phyloP scores from a whole-genome alignment of 2,888 invertebrate genomes.

The Cephus nigrinus region DNA sequence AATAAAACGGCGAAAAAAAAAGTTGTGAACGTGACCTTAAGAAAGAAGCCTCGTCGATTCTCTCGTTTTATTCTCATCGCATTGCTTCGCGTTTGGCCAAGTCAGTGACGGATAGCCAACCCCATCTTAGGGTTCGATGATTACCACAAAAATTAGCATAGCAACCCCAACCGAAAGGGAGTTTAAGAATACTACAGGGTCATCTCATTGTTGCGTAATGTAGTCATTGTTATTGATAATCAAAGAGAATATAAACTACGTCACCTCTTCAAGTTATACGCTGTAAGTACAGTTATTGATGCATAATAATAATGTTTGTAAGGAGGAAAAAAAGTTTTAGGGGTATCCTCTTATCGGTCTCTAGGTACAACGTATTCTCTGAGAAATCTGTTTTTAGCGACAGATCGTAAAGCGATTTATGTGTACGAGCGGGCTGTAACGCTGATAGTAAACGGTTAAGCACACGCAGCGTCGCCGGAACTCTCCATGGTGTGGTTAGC shows the following conservation, averaged over 20 bases:
- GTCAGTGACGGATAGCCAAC: constrained; percentile 23
- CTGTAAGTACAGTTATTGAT: background rate
- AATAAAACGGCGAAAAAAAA: background rate
- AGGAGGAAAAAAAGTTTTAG: background rate
- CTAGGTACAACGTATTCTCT: constrained; percentile 45
- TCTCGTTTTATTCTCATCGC: constrained; percentile 12
- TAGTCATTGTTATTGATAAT: background rate
- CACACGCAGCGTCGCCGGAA: constrained; percentile 33
- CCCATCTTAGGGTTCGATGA: constrained; percentile 19
- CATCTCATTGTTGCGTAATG: background rate
- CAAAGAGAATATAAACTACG: background rate
- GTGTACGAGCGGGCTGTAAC: constrained; percentile 59
- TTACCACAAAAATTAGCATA: constrained; percentile 25
- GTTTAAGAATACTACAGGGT: constrained; percentile 16
- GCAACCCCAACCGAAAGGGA: constrained; percentile 9
- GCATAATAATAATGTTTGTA: background rate
- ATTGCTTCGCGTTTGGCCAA: constrained; percentile 20
- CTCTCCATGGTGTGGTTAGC: constrained; percentile 45
- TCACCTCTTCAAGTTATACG: background rate
- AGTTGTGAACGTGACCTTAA: background rate
- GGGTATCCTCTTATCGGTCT: background rate
- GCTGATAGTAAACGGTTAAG: constrained; percentile 60
- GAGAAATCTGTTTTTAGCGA: constrained; percentile 64
- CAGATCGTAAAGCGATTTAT: constrained; percentile 65
- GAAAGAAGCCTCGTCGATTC: background rate